phyloP scores from a whole-genome alignment of 2,113 vertebrate genomes.

The Fregetta grallaria region DNA sequence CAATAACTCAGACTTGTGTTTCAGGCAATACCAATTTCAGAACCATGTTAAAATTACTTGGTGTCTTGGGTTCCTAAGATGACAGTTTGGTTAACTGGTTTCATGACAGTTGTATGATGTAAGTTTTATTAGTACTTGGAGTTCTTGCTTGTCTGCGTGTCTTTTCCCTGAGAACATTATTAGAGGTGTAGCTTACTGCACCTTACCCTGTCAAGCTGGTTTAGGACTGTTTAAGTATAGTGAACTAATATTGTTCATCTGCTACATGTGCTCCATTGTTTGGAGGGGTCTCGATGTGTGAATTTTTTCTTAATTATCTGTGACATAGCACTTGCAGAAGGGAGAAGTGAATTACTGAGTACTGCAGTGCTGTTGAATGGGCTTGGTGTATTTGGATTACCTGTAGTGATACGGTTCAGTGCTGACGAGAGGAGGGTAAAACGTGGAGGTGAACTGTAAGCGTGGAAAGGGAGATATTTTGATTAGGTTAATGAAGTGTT shows the following conservation, averaged over 20 bases:
- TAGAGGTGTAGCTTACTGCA: not conserved
- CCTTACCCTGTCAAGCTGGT: not conserved
- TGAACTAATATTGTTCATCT: not conserved
- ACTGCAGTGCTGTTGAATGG: not conserved
- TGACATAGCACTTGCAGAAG: not conserved
- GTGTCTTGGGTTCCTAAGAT: not conserved
- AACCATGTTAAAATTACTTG: not conserved
- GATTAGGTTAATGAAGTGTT: not conserved
- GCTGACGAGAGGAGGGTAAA: not conserved
- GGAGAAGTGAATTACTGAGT: not conserved
- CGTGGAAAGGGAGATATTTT: not conserved
- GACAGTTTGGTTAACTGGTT: not conserved
- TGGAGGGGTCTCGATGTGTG: not conserved
- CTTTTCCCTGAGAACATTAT: not conserved
- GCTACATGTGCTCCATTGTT: not conserved
- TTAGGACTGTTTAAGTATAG: not conserved
- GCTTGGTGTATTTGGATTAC: not conserved
- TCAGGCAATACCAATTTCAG: not conserved
- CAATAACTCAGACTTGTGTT: not conserved
- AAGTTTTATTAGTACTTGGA: not conserved
- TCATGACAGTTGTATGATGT: not conserved
- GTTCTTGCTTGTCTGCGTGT: not conserved
- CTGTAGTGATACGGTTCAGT: not conserved
- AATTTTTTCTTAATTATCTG: not conserved
- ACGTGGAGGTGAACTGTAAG: not conserved